A percentile compares a stretch with the other conserved stretches of the same genome.
Evolutionary conservation across 92 coral and sea anemone species (phyloP).

Genomic region (Palythoa grandiflora): DNA sequence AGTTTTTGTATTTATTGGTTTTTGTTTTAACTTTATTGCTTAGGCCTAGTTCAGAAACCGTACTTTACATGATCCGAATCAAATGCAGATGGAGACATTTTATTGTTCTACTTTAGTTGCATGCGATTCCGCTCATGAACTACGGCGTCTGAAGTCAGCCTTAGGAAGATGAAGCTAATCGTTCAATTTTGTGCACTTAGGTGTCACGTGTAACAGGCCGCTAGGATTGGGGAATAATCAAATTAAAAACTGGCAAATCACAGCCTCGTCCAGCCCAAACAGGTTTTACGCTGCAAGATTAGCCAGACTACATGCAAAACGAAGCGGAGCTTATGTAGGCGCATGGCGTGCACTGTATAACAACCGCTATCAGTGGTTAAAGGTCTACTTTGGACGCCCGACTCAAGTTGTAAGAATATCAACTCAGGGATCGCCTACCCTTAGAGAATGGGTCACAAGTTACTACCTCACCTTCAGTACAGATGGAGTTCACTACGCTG

Average conservation of each 20-base stretch:
- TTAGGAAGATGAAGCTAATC: background rate
- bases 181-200: constrained; percentile 27
- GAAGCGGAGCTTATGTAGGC: constrained; percentile 59
- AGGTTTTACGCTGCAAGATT: constrained; percentile 57
- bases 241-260: constrained; percentile 65
- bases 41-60: too few relatives aligned
- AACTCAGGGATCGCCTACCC: constrained; percentile 58
- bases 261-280: constrained; percentile 79
- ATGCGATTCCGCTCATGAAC: background rate
- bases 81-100: background rate
- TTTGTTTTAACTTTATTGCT: too few relatives aligned
- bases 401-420: constrained; percentile 61
- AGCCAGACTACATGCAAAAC: constrained; percentile 66
- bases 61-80: too few relatives aligned
- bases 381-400: constrained; percentile 76
- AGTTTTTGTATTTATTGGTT: too few relatives aligned
- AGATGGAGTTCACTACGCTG: constrained; percentile 64
- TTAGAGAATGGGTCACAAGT: constrained; percentile 59
- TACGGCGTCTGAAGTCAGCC: too few relatives aligned
- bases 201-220: constrained; percentile 82
- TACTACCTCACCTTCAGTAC: constrained; percentile 58
- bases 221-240: constrained; percentile 77
- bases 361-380: constrained; percentile 82
- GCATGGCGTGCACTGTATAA: constrained; percentile 74
- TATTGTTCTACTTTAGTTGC: background rate